A percentile compares a stretch with the other conserved stretches of the same genome.
These are phyloP conservation scores for Botia almorhae DNA, from an alignment of 2,797 vertebrate genomes.

Conservation along the genomic window DNA sequence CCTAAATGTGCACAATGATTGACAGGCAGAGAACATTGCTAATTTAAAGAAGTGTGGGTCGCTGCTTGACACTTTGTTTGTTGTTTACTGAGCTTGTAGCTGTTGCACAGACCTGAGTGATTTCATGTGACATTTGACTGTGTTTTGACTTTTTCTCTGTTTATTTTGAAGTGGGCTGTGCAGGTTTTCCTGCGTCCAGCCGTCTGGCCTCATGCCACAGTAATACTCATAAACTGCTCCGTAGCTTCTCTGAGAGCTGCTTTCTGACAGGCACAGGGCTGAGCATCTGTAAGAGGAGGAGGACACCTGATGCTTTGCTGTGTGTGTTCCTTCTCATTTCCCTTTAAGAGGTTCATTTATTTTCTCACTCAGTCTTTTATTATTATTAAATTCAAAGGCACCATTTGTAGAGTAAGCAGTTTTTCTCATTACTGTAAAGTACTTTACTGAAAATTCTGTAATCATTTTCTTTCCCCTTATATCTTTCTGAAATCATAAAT, in stretches of 20 bases:
- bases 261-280: conserved; percentile 60
- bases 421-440: conserved; percentile 23
- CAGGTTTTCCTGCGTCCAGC: conserved; percentile 11
- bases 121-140: background rate
- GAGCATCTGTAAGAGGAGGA: conserved; percentile 27
- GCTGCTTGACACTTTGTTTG: background rate
- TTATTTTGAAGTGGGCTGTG: conserved; percentile 31
- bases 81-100: background rate
- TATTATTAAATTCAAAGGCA: conserved; percentile 10
- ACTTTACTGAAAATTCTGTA: background rate
- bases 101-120: background rate
- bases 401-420: background rate
- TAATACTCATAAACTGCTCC: conserved; percentile 56
- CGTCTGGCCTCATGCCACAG: conserved; percentile 42
- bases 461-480: background rate
- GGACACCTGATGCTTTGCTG: conserved; percentile 6
- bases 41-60: background rate
- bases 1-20: background rate
- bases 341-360: conserved; percentile 10
- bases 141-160: conserved; percentile 21
- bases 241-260: conserved; percentile 61
- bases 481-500: background rate
- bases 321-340: conserved; percentile 16
- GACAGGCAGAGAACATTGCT: background rate
- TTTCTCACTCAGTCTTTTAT: conserved; percentile 5